Percentiles rank a stretch among this genome's conserved stretches.
These are phyloP conservation scores for Eulimnadia texana DNA, from an alignment of 1,140 invertebrate genomes.

Conservation along the genomic window DNA sequence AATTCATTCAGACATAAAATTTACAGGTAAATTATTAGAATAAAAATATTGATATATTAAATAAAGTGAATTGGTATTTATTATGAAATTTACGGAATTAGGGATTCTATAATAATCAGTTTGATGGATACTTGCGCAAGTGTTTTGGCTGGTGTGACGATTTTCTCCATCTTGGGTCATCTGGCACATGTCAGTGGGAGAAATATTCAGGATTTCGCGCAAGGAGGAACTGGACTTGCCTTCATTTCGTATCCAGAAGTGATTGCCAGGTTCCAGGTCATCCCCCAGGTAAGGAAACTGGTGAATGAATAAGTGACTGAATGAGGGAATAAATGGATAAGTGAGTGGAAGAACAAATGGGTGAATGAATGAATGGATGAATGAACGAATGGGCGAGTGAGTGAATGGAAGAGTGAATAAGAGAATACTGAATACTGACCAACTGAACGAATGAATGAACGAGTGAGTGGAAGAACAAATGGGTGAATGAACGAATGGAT, in stretches of 20 bases:
- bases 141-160: constrained; percentile 36
- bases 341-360: no score
- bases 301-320: no score
- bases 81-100: constrained; percentile 21
- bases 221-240: constrained; percentile 29
- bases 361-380: no score
- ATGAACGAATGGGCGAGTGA: no score
- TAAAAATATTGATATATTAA: background rate
- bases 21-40: constrained; percentile 30
- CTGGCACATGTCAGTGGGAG: constrained; percentile 27
- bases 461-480: no score
- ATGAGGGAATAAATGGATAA: no score
- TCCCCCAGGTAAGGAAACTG: no score
- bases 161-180: constrained; percentile 35
- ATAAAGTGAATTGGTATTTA: background rate
- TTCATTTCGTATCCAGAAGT: constrained; percentile 39
- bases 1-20: constrained; percentile 36
- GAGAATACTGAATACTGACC: no score
- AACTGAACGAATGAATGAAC: no score
- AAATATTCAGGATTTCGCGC: constrained; percentile 23
- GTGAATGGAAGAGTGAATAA: no score
- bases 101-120: constrained; percentile 36
- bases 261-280: constrained; percentile 31
- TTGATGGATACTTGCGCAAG: constrained; percentile 37
- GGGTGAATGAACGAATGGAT: no score